Evolutionary conservation across 2,113 vertebrate genomes (phyloP).

Genomic region (Podarcis muralis): DNA sequence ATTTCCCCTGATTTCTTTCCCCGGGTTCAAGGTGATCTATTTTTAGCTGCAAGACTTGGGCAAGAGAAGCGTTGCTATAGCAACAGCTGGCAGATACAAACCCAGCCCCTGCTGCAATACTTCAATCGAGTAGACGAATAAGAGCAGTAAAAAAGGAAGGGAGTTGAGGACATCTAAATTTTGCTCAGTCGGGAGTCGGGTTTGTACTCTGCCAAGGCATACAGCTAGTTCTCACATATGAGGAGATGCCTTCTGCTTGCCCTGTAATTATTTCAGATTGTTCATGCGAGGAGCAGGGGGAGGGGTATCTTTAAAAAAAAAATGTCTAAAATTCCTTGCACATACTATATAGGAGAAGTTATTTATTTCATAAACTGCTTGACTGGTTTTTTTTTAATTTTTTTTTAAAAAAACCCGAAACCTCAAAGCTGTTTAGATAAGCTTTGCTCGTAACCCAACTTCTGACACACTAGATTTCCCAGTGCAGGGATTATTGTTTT

Average conservation of each 20-base stretch:
- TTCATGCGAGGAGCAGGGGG: too few relatives aligned
- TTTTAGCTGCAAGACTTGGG: slow-evolving; percentile 70
- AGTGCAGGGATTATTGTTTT: not conserved
- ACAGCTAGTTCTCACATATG: not conserved
- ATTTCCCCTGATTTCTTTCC: slow-evolving; percentile 61
- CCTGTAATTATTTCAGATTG: not conserved
- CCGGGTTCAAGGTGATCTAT: slow-evolving; percentile 77
- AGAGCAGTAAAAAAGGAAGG: not conserved
- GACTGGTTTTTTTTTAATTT: too few relatives aligned
- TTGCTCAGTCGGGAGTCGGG: not conserved
- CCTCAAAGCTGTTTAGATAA: not conserved
- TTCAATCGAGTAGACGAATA: slow-evolving; percentile 30
- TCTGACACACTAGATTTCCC: not conserved
- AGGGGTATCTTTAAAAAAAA: not conserved
- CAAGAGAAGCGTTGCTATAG: slow-evolving; percentile 76
- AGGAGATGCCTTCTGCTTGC: not conserved
- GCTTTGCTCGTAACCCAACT: not conserved
- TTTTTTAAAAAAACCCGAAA: too few relatives aligned
- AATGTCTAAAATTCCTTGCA: not conserved
- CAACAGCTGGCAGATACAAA: slow-evolving; percentile 70
- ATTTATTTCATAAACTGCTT: too few relatives aligned
- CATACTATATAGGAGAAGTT: not conserved
- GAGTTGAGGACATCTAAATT: not conserved
- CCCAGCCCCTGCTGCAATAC: slow-evolving; percentile 43
- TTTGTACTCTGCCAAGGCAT: not conserved